These are phyloP conservation scores for Psephotus haematonotus DNA, from an alignment of 2,113 vertebrate species.

Conservation along the genomic window DNA sequence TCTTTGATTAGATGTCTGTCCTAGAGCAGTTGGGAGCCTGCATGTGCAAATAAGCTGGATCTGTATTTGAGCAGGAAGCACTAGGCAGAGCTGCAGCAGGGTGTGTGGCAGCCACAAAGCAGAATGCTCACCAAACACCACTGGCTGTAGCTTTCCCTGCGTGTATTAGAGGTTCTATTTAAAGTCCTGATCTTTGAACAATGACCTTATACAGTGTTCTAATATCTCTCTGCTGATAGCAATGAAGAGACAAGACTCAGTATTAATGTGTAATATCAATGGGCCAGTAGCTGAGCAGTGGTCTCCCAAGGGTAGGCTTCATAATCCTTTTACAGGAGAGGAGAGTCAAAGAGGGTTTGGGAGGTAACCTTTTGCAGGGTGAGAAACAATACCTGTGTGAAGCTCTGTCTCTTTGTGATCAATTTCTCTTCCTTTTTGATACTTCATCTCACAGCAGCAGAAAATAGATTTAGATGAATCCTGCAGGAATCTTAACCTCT, in stretches of 20 bases:
- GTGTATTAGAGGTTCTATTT: neutral
- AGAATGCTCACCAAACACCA: neutral
- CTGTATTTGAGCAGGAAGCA: neutral
- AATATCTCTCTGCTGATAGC: neutral
- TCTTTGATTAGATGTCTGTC: neutral
- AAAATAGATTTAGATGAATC: neutral
- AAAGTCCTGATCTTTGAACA: neutral
- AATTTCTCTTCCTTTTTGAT: neutral
- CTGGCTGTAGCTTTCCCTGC: neutral
- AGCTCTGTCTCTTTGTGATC: neutral
- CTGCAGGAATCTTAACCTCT: neutral
- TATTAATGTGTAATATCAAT: neutral
- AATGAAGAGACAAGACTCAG: neutral
- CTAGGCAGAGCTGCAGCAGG: neutral
- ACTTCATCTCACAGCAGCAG: neutral
- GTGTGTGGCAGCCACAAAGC: neutral
- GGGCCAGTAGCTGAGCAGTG: neutral
- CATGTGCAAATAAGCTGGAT: neutral
- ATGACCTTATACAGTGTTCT: neutral
- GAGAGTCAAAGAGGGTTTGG: conserved; percentile 14
- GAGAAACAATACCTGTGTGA: neutral
- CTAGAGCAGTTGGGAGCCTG: neutral
- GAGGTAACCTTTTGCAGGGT: neutral
- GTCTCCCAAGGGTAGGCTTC: neutral
- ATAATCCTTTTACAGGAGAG: conserved; percentile 24